Evolutionary conservation across 2,888 invertebrate genomes (phyloP).

Genomic region (Leucoma salicis): DNA sequence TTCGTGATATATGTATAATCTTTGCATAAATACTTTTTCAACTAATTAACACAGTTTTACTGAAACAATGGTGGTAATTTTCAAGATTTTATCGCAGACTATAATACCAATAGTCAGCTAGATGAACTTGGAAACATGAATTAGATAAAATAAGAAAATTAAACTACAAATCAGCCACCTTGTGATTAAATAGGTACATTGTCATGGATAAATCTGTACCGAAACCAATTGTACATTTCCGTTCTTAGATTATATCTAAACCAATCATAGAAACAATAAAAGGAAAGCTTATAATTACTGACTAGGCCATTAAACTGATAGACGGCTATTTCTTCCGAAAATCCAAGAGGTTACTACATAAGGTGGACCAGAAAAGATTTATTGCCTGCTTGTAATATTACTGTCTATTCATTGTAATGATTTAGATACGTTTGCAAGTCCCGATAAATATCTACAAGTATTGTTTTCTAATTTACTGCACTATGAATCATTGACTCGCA

Average conservation of each 20-base stretch:
- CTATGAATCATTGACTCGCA: conserved; percentile 50
- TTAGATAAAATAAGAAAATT: neutral
- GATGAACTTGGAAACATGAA: too few relatives aligned
- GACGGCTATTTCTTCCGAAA: conserved; percentile 28
- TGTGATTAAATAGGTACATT: conserved; percentile 11
- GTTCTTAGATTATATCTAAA: conserved; percentile 49
- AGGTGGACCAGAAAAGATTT: conserved; percentile 27
- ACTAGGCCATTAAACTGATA: conserved; percentile 18
- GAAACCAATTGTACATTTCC: conserved; percentile 48
- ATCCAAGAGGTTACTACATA: conserved; percentile 9
- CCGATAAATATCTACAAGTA: conserved; percentile 44
- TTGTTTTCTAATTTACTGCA: conserved; percentile 39
- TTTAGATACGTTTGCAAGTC: conserved; percentile 43
- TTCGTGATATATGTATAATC: neutral
- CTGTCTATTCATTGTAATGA: conserved; percentile 33
- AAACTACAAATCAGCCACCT: too few relatives aligned
- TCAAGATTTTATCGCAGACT: conserved; percentile 16
- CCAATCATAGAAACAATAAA: conserved; percentile 48
- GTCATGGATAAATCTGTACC: conserved; percentile 28
- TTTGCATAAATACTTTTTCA: neutral
- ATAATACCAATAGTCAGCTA: neutral
- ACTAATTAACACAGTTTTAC: conserved; percentile 2
- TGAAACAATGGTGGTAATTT: conserved; percentile 5
- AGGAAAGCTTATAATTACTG: conserved; percentile 46
- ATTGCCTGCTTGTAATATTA: conserved; percentile 15